Conservation (phyloP, 2,113 vertebrate species). For the Neolamprologus sp. region DNA sequence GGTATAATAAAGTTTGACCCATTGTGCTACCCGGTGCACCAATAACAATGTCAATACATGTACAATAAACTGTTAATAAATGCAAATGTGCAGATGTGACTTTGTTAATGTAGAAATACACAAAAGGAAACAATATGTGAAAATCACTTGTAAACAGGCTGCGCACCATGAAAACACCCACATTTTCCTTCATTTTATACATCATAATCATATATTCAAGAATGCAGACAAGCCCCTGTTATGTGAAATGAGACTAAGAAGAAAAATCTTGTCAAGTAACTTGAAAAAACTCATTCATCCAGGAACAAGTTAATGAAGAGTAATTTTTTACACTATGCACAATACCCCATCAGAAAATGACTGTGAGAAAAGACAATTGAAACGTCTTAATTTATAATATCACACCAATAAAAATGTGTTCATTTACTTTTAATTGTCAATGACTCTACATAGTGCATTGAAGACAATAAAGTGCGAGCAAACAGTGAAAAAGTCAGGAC, state of each 20-base stretch:
- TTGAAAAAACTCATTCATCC: not conserved
- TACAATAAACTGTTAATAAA: conserved; percentile 69
- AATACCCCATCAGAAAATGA: not conserved
- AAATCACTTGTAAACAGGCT: conserved; percentile 8
- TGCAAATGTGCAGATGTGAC: not conserved
- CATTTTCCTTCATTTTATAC: not conserved
- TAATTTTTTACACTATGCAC: not conserved
- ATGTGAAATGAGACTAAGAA: not conserved
- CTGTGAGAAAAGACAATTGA: not conserved
- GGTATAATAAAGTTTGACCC: not conserved
- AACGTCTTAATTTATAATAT: not conserved
- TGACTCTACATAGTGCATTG: not conserved
- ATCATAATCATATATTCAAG: not conserved
- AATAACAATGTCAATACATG: conserved; percentile 37
- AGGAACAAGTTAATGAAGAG: not conserved
- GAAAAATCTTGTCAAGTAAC: not conserved
- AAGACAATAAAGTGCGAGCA: conserved; percentile 12
- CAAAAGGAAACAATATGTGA: not conserved
- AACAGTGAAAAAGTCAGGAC: not conserved
- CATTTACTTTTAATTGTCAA: not conserved
- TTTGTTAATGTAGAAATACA: not conserved
- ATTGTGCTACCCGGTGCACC: not conserved
- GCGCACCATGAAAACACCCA: not conserved
- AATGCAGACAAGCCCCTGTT: not conserved
- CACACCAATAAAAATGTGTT: not conserved